Conservation (phyloP, 2,888 invertebrate genomes). For the Leptogaster cylindrica region DNA sequence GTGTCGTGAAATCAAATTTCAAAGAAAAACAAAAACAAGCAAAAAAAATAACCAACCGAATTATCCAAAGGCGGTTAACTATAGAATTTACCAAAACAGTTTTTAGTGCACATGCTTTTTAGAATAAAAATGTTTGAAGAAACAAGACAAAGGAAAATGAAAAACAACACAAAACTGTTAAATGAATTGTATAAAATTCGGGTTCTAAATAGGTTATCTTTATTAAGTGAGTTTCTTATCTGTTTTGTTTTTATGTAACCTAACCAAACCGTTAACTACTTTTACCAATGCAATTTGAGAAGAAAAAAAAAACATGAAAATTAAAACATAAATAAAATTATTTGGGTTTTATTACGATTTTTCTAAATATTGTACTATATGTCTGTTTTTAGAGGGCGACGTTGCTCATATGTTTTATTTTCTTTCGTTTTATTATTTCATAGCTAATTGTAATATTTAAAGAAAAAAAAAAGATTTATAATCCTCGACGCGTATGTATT, state of each 20-base stretch:
- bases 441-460: conserved; percentile 39
- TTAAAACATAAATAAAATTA: no score
- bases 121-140: not conserved
- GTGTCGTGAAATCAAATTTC: conserved; percentile 14
- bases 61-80: conserved; percentile 7
- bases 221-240: conserved; percentile 21
- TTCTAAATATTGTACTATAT: conserved; percentile 35
- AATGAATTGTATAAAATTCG: conserved; percentile 16
- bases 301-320: no score
- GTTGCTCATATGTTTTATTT: conserved; percentile 27
- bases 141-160: not conserved
- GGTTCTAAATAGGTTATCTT: conserved; percentile 1
- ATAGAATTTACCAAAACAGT: not conserved
- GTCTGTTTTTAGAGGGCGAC: conserved; percentile 33
- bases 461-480: no score
- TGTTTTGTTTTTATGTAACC: conserved; percentile 22
- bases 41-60: no score
- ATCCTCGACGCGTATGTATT: conserved; percentile 41
- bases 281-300: conserved; percentile 35
- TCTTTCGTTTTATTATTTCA: conserved; percentile 34
- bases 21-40: not conserved
- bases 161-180: conserved; percentile 5
- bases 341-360: no score
- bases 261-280: conserved; percentile 29
- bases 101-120: conserved; percentile 34